These are phyloP conservation scores for Agrochola circellaris DNA, from an alignment of 2,888 invertebrate species.

Conservation along the genomic window DNA sequence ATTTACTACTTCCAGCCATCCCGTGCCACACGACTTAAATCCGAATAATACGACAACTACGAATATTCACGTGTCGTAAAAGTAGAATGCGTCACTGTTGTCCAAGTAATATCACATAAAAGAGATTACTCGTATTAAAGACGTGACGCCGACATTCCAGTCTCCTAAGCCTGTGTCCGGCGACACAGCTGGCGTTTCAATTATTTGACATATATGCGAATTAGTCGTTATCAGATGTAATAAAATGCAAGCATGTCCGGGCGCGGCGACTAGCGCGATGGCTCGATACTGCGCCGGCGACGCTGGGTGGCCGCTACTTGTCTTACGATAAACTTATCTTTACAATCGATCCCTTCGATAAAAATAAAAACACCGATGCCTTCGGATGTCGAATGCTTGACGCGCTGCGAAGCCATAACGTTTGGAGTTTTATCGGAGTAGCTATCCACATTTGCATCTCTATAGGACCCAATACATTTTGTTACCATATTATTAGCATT, in stretches of 20 bases:
- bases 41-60: slow-evolving; percentile 58
- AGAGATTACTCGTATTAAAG: slow-evolving; percentile 72
- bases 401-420: slow-evolving; percentile 86
- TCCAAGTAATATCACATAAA: slow-evolving; percentile 71
- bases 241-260: slow-evolving; percentile 85
- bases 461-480: slow-evolving; percentile 86
- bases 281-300: slow-evolving; percentile 70
- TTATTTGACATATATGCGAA: slow-evolving; percentile 89
- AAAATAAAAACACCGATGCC: slow-evolving; percentile 85
- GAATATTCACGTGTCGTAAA: slow-evolving; percentile 59
- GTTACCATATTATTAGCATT: slow-evolving; percentile 86
- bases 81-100: slow-evolving; percentile 67
- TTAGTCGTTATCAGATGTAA: slow-evolving; percentile 88
- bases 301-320: slow-evolving; percentile 90
- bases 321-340: slow-evolving; percentile 90
- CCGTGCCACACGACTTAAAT: slow-evolving; percentile 59
- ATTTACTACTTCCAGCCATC: slow-evolving; percentile 64
- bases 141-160: slow-evolving; percentile 75
- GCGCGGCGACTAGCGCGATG: slow-evolving; percentile 72
- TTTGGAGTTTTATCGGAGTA: slow-evolving; percentile 86
- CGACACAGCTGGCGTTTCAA: slow-evolving; percentile 77
- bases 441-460: slow-evolving; percentile 87
- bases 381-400: slow-evolving; percentile 85
- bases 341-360: slow-evolving; percentile 89
- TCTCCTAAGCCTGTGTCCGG: slow-evolving; percentile 65